phyloP scores from a whole-genome alignment of 2,888 invertebrate genomes.

The Trichopria drosophilae region DNA sequence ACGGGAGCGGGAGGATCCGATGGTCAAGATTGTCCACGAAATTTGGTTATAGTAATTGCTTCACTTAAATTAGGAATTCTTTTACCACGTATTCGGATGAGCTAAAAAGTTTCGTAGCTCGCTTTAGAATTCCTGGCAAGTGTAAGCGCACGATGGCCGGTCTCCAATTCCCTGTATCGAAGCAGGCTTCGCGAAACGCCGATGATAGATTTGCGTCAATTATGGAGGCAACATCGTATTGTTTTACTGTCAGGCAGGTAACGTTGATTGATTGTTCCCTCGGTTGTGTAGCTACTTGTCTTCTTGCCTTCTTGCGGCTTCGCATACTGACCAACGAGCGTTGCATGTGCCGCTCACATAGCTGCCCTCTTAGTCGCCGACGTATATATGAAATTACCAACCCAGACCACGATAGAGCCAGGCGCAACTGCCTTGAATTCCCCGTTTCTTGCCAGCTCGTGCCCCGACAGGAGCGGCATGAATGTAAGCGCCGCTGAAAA shows the following conservation, averaged over 20 bases:
- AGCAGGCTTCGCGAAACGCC: constrained; percentile 51
- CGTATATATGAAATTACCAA: constrained; percentile 40
- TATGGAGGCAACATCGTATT: constrained; percentile 58
- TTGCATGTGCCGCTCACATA: constrained; percentile 34
- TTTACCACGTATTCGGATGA: too few relatives aligned
- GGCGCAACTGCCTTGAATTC: constrained; percentile 28
- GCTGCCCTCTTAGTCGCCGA: constrained; percentile 35
- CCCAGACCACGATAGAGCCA: constrained; percentile 31
- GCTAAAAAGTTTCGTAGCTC: too few relatives aligned
- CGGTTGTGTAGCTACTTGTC: constrained; percentile 48
- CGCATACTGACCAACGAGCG: constrained; percentile 24
- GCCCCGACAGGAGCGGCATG: background rate
- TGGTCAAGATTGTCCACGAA: too few relatives aligned
- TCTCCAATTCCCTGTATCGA: constrained; percentile 25
- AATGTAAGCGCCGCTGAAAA: too few relatives aligned
- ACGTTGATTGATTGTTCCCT: constrained; percentile 57
- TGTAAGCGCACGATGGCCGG: too few relatives aligned
- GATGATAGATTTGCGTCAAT: constrained; percentile 59
- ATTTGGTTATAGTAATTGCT: too few relatives aligned
- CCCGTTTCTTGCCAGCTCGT: constrained; percentile 25
- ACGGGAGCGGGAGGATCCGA: too few relatives aligned
- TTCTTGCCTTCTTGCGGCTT: constrained; percentile 46
- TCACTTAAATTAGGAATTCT: too few relatives aligned
- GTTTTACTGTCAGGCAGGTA: constrained; percentile 54
- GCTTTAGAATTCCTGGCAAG: too few relatives aligned